Conservation (phyloP, 2,797 vertebrate species). For the Melanotaenia nigrans region DNA sequence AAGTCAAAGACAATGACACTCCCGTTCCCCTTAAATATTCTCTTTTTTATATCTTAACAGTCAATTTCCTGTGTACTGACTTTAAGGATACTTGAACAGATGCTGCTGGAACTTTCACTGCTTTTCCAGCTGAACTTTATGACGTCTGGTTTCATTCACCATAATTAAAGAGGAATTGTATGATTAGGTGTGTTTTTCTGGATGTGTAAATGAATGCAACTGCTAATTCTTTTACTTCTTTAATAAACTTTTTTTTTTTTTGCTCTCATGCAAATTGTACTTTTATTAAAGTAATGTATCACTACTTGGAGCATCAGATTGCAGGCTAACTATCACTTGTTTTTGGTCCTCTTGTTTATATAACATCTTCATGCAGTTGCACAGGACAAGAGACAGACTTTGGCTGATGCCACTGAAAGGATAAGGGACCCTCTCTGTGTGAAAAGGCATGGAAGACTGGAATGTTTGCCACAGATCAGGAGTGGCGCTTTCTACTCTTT, state of each 20-base stretch:
- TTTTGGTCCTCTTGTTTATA: background rate
- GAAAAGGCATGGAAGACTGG: slow-evolving; percentile 66
- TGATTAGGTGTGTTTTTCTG: slow-evolving; percentile 17
- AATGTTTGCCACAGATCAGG: slow-evolving; percentile 84
- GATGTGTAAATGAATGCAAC: slow-evolving; percentile 1
- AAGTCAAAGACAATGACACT: slow-evolving; percentile 33
- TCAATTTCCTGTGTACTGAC: slow-evolving; percentile 66
- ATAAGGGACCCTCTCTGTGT: slow-evolving; percentile 48
- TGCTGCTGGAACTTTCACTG: slow-evolving; percentile 34
- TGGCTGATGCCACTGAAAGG: slow-evolving; percentile 40
- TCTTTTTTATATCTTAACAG: slow-evolving; percentile 42
- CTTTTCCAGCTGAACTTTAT: slow-evolving; percentile 41
- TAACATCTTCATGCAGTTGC: slow-evolving; percentile 3
- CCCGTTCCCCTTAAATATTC: background rate
- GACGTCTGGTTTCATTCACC: slow-evolving; percentile 30
- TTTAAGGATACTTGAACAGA: slow-evolving; percentile 45
- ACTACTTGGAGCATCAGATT: background rate
- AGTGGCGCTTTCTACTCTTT: slow-evolving; percentile 79
- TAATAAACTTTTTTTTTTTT: background rate
- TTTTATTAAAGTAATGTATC: background rate
- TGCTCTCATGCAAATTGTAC: background rate
- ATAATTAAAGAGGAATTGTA: slow-evolving; percentile 42
- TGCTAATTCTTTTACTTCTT: background rate
- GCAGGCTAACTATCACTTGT: background rate
- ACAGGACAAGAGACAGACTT: slow-evolving; percentile 24